Evolutionary conservation across 2,888 invertebrate species (phyloP).

Genomic region (Hipparchia sbordonii): DNA sequence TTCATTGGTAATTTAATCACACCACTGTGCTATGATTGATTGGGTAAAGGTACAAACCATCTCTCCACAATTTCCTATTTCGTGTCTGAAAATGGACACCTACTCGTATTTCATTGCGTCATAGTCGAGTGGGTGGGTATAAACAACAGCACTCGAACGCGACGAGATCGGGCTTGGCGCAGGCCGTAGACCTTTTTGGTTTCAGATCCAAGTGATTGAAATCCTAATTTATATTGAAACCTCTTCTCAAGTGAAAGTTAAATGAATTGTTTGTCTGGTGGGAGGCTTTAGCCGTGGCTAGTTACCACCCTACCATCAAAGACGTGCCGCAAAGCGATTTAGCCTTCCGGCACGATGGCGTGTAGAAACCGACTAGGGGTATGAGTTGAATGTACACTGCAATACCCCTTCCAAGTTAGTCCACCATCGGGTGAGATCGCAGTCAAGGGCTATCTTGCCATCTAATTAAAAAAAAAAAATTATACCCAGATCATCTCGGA

Average conservation of each 20-base stretch:
- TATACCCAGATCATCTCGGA: too few species aligned
- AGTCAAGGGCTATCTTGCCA: too few species aligned
- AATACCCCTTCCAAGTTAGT: too few species aligned
- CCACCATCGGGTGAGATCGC: too few species aligned
- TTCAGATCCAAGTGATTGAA: constrained; percentile 8
- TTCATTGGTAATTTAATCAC: not conserved
- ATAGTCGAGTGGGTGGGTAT: not conserved
- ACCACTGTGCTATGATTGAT: not conserved
- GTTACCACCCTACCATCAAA: too few species aligned
- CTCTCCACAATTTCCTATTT: not conserved
- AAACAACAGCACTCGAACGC: not conserved
- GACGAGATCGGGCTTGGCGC: not conserved
- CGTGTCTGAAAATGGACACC: not conserved
- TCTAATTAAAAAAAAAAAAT: too few species aligned
- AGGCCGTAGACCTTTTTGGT: not conserved
- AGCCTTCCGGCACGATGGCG: too few species aligned
- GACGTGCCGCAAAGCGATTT: too few species aligned
- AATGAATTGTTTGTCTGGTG: too few species aligned
- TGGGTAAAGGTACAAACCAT: not conserved
- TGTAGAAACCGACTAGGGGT: too few species aligned
- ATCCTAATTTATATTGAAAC: constrained; percentile 7
- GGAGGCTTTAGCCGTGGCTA: too few species aligned
- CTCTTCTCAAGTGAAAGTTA: not conserved
- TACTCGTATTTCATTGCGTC: not conserved
- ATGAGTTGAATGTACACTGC: too few species aligned